Evolutionary conservation across 2,888 invertebrate genomes (phyloP).

Genomic region (Rhagonycha lutea): DNA sequence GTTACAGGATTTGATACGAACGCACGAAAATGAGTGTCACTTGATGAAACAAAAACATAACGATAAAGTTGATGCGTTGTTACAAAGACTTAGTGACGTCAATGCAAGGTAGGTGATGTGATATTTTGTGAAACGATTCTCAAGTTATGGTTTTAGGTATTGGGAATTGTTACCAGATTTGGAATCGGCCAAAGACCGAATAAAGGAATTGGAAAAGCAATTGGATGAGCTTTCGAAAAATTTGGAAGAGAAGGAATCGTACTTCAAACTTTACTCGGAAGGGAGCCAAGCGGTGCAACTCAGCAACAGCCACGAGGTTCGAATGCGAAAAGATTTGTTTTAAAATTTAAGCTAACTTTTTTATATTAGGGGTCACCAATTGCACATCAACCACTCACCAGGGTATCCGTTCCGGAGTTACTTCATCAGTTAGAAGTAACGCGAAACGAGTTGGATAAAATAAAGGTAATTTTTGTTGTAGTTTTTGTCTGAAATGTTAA

Average conservation of each 20-base stretch:
- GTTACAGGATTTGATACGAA: constrained; percentile 73
- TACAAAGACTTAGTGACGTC: constrained; percentile 74
- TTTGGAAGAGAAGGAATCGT: constrained; percentile 72
- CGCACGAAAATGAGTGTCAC: constrained; percentile 68
- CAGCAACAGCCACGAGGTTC: constrained; percentile 71
- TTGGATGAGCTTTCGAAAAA: constrained; percentile 72
- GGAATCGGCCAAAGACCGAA: constrained; percentile 72
- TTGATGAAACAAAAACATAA: constrained; percentile 79
- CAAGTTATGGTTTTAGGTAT: constrained; percentile 56
- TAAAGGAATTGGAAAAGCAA: constrained; percentile 72
- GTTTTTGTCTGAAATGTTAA: constrained; percentile 29
- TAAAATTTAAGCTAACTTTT: neutral
- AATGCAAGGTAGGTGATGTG: constrained; percentile 64
- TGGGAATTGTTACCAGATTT: constrained; percentile 76
- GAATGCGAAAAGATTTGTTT: neutral
- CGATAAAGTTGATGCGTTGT: constrained; percentile 75
- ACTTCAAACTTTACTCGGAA: constrained; percentile 80
- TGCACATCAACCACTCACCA: constrained; percentile 57
- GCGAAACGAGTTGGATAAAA: constrained; percentile 84
- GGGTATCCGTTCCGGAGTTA: constrained; percentile 80
- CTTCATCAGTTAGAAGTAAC: constrained; percentile 83
- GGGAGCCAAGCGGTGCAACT: constrained; percentile 79
- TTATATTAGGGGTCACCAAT: neutral
- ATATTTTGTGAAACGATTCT: neutral
- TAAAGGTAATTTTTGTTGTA: constrained; percentile 70